Conservation (phyloP, 30 jellyfish, hydroid and myxozoan species). For the Rhopilema esculentum region DNA sequence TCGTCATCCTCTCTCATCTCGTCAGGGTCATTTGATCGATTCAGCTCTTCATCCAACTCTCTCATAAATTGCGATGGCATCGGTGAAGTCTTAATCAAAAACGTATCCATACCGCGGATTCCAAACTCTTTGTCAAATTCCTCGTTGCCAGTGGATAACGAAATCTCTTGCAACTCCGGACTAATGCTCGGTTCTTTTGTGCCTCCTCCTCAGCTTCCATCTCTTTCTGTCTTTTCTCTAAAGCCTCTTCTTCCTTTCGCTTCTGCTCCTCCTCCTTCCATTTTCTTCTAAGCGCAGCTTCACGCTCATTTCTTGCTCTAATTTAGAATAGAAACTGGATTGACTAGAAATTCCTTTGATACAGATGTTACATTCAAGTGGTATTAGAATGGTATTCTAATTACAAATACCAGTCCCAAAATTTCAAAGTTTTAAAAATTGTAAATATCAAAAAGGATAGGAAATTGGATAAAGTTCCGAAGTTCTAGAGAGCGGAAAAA, state of each 20-base stretch:
- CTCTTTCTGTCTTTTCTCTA: constrained; percentile 27
- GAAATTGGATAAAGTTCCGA: too few species aligned
- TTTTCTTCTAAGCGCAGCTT: constrained; percentile 38
- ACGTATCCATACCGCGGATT: constrained; percentile 45
- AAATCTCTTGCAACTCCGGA: constrained; percentile 43
- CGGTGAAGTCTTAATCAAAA: constrained; percentile 61
- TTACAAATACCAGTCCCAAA: too few species aligned
- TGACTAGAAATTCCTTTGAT: background rate
- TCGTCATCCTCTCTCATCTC: constrained; percentile 20
- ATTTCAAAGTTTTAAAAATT: too few species aligned
- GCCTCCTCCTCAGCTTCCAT: constrained; percentile 27
- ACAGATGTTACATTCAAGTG: too few species aligned
- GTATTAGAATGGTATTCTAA: too few species aligned
- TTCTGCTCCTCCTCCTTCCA: constrained; percentile 40
- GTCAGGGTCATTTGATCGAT: background rate
- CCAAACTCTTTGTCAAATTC: constrained; percentile 64
- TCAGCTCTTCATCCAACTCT: constrained; percentile 55
- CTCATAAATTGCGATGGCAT: constrained; percentile 50
- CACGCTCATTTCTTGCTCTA: constrained; percentile 46
- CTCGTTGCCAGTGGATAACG: constrained; percentile 55
- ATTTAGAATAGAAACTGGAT: background rate
- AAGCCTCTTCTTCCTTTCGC: constrained; percentile 20
- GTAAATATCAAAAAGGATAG: too few species aligned
- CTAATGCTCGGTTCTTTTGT: constrained; percentile 22
- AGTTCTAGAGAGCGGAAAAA: too few species aligned